A percentile compares a stretch with the other conserved stretches of the same genome.
Conservation (phyloP, 92 coral and sea anemone species). For the Palythoa caribaeorum region DNA sequence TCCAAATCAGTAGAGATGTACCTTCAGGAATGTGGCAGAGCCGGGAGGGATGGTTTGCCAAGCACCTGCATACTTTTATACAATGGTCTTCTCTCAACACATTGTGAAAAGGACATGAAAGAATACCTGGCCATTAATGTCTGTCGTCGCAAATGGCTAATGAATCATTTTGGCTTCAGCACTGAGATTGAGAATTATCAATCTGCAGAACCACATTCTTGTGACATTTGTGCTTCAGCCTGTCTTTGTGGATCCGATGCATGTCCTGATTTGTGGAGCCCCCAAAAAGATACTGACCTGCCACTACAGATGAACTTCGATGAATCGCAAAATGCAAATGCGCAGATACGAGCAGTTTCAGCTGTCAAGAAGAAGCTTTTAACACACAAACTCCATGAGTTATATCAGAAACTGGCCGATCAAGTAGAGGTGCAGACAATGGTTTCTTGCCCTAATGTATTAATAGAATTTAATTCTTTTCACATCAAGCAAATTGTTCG, state of each 20-base stretch:
- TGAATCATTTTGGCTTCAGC: slow-evolving; percentile 38
- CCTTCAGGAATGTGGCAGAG: slow-evolving; percentile 61
- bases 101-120: slow-evolving; percentile 48
- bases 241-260: slow-evolving; percentile 55
- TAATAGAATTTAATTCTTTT: slow-evolving; percentile 69
- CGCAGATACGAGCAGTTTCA: slow-evolving; percentile 16
- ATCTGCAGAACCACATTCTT: slow-evolving; percentile 15
- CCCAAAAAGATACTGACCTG: slow-evolving; percentile 13
- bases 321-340: neutral
- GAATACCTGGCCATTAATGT: slow-evolving; percentile 28
- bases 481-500: slow-evolving; percentile 72
- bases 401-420: neutral
- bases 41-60: slow-evolving; percentile 56
- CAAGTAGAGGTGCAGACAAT: slow-evolving; percentile 36
- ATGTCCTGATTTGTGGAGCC: slow-evolving; percentile 56
- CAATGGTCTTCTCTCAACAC: slow-evolving; percentile 39
- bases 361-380: slow-evolving; percentile 18
- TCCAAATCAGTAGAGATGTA: slow-evolving; percentile 52
- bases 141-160: slow-evolving; percentile 57
- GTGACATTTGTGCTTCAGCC: slow-evolving; percentile 55
- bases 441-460: slow-evolving; percentile 74
- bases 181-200: slow-evolving; percentile 2
- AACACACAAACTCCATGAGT: slow-evolving; percentile 24
- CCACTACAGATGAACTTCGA: neutral
- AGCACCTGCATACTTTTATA: slow-evolving; percentile 51